Base-by-base conservation (phyloP, 2,113 vertebrate genomes). In the Callionymus lyra region DNA sequence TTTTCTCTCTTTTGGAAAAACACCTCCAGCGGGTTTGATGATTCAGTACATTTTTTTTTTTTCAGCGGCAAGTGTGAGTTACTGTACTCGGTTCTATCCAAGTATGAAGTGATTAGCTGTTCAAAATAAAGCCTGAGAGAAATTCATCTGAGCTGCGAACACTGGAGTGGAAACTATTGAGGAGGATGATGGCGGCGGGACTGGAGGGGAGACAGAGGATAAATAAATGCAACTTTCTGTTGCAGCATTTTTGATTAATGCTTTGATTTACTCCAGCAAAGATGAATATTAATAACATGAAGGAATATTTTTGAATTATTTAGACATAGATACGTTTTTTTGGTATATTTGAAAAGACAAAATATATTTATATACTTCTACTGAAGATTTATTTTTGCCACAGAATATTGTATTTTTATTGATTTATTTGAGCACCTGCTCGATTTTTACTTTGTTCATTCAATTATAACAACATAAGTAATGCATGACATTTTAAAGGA, bases 81-180 rank as follows among this genome's bases (percentile, higher is more conserved):
- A 70, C 68, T 67, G 59, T 68, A 72, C 54, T 71, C 54, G 55
- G n/a, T 59, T 75, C 69, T 16, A 65, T 76, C 62, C 66, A 70
- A 77, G 74, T 72, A 76, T 65, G 48, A 60, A 76, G 74, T 80
- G 80, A 84, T 84, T 84, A 83, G 77, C 72, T 82, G 63, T 56
- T 56, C 74, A 77, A 66, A 81, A 80, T 75, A 79, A 65, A 81
- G 79, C 75, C 76, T 55, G 41, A 54, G 62, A 72, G 48, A 66
- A 71, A 81, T 67, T 61, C 52, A 65, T 75, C 58, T 76, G 47
- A 68, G 43, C 58, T 69, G 68, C 48, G 65, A 78, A 82, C 68
- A 65, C 65, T 68, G 50, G 53, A 79, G 60, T 77, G 67, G 64
- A 80, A 74, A 73, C 61, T 68, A 73, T 57, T 57, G 67, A 67